Evolutionary conservation across 2,797 vertebrate species (phyloP).

Genomic region (Salarias fasciatus): DNA sequence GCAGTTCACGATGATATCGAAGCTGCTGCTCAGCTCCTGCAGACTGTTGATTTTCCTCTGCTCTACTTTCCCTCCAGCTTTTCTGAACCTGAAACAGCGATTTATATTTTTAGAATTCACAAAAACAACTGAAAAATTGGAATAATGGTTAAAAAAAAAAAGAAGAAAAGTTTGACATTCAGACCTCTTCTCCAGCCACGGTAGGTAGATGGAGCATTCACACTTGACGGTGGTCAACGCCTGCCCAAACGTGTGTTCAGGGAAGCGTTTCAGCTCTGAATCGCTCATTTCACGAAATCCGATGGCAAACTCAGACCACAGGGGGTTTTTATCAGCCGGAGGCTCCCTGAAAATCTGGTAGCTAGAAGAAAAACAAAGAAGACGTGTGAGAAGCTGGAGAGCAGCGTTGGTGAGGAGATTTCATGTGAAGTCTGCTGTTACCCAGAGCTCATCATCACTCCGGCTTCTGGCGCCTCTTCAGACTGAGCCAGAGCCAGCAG

Average conservation of each 20-base stretch:
- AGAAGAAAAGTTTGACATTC: too few species aligned
- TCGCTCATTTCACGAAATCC: too few species aligned
- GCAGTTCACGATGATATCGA: slow-evolving; percentile 91
- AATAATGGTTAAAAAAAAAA: too few species aligned
- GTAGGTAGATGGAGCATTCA: slow-evolving; percentile 87
- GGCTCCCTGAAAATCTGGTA: slow-evolving; percentile 88
- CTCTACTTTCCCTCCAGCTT: slow-evolving; percentile 77
- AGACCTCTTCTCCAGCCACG: slow-evolving; percentile 79
- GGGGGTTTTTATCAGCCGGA: slow-evolving; percentile 81
- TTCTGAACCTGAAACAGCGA: slow-evolving; percentile 81
- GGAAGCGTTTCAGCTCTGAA: too few species aligned
- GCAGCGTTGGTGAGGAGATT: too few species aligned
- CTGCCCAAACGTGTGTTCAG: too few species aligned
- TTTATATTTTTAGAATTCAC: background rate
- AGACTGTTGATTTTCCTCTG: slow-evolving; percentile 81
- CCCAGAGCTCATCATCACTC: too few species aligned
- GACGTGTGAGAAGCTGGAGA: background rate
- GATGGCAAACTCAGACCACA: slow-evolving; percentile 73
- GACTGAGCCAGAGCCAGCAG: too few species aligned
- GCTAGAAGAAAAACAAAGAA: slow-evolving; percentile 64
- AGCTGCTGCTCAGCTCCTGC: slow-evolving; percentile 82
- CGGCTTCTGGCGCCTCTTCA: too few species aligned
- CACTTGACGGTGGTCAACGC: slow-evolving; percentile 83
- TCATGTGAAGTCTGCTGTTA: too few species aligned
- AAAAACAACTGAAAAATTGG: too few species aligned